Evolutionary conservation across 2,113 vertebrate species (phyloP).

Genomic region (Holacanthus passer): DNA sequence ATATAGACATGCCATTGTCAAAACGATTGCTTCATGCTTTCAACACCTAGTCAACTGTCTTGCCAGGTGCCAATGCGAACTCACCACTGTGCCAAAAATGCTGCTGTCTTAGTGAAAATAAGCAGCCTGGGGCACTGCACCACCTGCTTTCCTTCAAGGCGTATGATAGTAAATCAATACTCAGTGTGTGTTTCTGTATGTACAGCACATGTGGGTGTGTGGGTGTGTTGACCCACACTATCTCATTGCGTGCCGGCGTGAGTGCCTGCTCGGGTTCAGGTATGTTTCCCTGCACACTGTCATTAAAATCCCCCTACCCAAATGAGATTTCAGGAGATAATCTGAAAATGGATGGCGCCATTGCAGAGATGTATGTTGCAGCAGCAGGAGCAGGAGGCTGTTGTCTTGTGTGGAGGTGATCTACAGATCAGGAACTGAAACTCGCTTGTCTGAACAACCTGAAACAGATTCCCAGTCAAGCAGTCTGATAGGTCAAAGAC

Average conservation of each 20-base stretch:
- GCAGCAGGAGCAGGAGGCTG: conserved; percentile 22
- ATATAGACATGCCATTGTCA: conserved; percentile 38
- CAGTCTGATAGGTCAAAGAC: background rate
- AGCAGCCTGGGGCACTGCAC: background rate
- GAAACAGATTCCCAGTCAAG: background rate
- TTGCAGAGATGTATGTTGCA: conserved; percentile 20
- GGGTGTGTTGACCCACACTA: conserved; percentile 48
- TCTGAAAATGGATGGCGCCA: conserved; percentile 22
- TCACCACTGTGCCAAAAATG: conserved; percentile 29
- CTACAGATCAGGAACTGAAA: background rate
- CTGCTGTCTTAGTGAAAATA: conserved; percentile 3
- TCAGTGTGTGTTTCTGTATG: background rate
- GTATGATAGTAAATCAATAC: conserved; percentile 57
- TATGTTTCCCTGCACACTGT: conserved; percentile 37
- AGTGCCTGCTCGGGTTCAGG: conserved; percentile 24
- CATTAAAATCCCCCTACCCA: conserved; percentile 1
- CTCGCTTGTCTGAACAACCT: background rate
- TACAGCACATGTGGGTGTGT: background rate
- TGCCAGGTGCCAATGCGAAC: conserved; percentile 30
- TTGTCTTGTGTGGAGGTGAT: conserved; percentile 9
- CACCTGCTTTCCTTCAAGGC: conserved; percentile 14
- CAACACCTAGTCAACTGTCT: conserved; percentile 27
- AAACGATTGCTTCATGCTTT: conserved; percentile 35
- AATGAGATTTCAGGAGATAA: conserved; percentile 10
- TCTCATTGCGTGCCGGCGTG: conserved; percentile 3